A percentile compares a stretch with the other conserved stretches of the same genome.
These are phyloP conservation scores for Onychostruthus taczanowskii DNA, from an alignment of 2,113 vertebrate genomes.

Conservation along the genomic window DNA sequence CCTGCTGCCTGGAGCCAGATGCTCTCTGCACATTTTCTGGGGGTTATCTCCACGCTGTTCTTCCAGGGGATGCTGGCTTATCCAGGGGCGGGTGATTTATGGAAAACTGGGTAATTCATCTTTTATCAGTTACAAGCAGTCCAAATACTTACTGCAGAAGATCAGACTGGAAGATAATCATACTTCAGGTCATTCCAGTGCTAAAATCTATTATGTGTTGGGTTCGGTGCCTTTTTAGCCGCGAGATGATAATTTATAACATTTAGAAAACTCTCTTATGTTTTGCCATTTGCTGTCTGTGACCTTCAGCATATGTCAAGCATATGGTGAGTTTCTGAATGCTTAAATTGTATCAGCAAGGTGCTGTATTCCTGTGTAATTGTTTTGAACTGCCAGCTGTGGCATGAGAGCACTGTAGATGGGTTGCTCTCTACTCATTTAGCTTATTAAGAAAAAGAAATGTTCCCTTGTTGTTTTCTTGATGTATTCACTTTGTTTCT, in stretches of 20 bases:
- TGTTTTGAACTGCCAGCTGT: background rate
- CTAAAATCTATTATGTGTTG: background rate
- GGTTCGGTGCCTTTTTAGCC: background rate
- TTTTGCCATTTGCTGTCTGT: conserved; percentile 24
- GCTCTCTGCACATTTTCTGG: background rate
- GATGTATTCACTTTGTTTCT: conserved; percentile 16
- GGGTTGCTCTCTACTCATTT: background rate
- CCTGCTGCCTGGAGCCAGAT: background rate
- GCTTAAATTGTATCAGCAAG: background rate
- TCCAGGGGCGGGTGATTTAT: background rate
- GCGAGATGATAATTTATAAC: background rate
- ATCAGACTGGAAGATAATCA: conserved; percentile 1
- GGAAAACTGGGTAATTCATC: background rate
- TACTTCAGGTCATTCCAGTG: background rate
- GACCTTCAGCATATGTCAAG: conserved; percentile 29
- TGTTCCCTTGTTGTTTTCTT: conserved; percentile 1
- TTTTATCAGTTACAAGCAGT: background rate
- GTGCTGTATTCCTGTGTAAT: background rate
- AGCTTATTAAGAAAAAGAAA: background rate
- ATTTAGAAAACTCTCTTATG: conserved; percentile 17
- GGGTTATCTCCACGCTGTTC: background rate
- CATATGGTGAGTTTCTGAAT: conserved; percentile 48
- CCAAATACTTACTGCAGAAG: background rate
- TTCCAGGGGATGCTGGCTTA: background rate
- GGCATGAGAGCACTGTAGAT: background rate